Evolutionary conservation across 2,113 vertebrate genomes (phyloP).

Genomic region (Chloropsis hardwickii): DNA sequence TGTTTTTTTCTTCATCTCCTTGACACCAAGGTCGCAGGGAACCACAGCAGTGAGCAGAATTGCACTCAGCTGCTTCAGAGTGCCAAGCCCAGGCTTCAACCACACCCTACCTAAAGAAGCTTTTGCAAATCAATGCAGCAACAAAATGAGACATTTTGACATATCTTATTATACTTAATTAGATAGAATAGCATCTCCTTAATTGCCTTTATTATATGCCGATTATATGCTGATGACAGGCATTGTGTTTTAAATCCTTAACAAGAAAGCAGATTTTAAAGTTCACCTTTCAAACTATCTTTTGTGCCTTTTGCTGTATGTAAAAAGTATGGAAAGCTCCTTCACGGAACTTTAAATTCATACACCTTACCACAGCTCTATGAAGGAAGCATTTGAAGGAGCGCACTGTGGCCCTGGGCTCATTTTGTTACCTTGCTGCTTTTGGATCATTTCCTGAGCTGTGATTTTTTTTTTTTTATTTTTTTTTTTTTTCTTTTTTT

Average conservation of each 20-base stretch:
- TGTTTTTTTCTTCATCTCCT: conserved; percentile 3
- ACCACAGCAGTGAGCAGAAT: neutral
- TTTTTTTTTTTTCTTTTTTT: neutral
- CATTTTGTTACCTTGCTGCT: neutral
- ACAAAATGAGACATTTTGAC: neutral
- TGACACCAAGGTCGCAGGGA: neutral
- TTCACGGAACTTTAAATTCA: neutral
- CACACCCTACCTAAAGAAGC: neutral
- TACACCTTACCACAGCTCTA: neutral
- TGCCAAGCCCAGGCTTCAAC: neutral
- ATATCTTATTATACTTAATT: neutral
- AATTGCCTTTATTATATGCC: neutral
- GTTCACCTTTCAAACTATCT: neutral
- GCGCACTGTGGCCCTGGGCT: neutral
- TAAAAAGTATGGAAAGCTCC: neutral
- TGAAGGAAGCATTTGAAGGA: neutral
- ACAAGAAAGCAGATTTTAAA: neutral
- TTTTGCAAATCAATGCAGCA: neutral
- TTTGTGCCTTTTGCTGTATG: neutral
- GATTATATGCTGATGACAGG: neutral
- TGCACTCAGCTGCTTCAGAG: neutral
- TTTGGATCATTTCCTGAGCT: neutral
- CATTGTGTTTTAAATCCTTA: neutral
- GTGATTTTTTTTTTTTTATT: neutral
- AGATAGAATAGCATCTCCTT: neutral